Evolutionary conservation across 2,113 vertebrate genomes (phyloP).

Genomic region (Pica pica): DNA sequence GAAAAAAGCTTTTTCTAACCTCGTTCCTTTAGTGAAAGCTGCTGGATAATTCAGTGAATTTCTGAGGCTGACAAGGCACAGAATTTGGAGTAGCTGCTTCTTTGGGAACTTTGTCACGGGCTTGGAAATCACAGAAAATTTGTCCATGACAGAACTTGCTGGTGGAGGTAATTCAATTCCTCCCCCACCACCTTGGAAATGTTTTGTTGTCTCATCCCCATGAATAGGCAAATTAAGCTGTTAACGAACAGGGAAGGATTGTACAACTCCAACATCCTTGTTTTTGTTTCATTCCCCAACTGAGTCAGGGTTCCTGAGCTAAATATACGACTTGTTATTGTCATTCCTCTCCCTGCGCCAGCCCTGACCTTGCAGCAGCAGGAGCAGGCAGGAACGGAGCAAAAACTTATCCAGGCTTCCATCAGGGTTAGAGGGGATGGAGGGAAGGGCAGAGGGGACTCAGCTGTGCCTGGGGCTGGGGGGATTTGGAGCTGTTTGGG

Average conservation of each 20-base stretch:
- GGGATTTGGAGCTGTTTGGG: neutral
- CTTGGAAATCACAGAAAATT: neutral
- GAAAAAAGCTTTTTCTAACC: conserved; percentile 11
- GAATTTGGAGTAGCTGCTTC: neutral
- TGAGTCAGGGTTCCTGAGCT: conserved; percentile 9
- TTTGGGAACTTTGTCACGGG: neutral
- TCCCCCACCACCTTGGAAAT: neutral
- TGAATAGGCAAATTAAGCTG: conserved; percentile 30
- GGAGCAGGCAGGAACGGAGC: neutral
- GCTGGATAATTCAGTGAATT: neutral
- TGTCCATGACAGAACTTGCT: neutral
- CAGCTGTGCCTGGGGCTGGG: neutral
- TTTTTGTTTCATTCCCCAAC: conserved; percentile 12
- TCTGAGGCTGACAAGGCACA: neutral
- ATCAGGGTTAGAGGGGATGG: accelerated
- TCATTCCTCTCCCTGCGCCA: neutral
- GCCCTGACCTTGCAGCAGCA: neutral
- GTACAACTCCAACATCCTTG: neutral
- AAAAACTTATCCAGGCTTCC: accelerated
- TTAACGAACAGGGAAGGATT: neutral
- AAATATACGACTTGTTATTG: neutral
- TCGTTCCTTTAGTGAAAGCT: neutral
- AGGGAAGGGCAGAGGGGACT: neutral
- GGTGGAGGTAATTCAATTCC: conserved; percentile 38
- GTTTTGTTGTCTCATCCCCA: neutral